Evolutionary conservation across 2,888 invertebrate species (phyloP).

Genomic region (Melieria picta): DNA sequence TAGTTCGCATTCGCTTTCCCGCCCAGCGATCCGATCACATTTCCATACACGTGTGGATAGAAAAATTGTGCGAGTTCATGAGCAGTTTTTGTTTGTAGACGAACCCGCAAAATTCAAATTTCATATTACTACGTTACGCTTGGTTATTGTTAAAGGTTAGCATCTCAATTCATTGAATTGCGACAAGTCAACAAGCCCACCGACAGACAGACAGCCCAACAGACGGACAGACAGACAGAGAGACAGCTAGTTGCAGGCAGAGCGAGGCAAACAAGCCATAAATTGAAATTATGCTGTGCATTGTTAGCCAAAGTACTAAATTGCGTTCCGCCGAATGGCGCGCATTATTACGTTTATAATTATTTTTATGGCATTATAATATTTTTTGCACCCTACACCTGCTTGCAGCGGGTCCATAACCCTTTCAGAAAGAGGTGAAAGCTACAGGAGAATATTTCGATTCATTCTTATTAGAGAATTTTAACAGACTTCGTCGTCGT

Average conservation of each 20-base stretch:
- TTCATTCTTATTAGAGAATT: too few relatives aligned
- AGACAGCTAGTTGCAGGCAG: too few relatives aligned
- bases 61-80: not conserved
- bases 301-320: conserved; percentile 41
- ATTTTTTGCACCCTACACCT: conserved; percentile 14
- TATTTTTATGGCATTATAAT: conserved; percentile 45
- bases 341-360: conserved; percentile 43
- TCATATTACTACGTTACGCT: too few relatives aligned
- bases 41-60: not conserved
- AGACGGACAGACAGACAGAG: not conserved
- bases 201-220: too few relatives aligned
- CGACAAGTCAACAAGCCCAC: too few relatives aligned
- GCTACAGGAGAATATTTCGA: not conserved
- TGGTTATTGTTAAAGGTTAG: too few relatives aligned
- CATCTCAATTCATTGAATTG: too few relatives aligned
- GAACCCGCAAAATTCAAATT: too few relatives aligned
- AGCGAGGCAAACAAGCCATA: conserved; percentile 25
- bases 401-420: not conserved
- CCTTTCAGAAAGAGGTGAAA: not conserved
- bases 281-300: conserved; percentile 45
- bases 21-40: conserved; percentile 1
- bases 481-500: too few relatives aligned
- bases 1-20: conserved; percentile 20
- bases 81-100: too few relatives aligned
- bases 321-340: conserved; percentile 31